phyloP scores from a whole-genome alignment of 2,888 invertebrate species.

The Digitonthophagus gazella region DNA sequence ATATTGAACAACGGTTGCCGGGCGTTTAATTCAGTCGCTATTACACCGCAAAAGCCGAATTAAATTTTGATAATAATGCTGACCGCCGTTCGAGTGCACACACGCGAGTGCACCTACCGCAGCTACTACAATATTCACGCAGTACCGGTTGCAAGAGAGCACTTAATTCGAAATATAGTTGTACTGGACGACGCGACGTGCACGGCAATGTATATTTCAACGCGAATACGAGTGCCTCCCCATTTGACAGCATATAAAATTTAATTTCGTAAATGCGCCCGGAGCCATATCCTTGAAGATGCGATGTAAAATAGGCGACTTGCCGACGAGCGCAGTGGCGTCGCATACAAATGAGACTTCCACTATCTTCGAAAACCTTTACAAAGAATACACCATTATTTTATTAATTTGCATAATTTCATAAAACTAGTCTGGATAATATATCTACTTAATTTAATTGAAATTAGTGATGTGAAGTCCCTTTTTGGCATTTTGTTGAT shows the following conservation, averaged over 20 bases:
- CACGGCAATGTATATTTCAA: constrained; percentile 16
- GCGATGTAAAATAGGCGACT: background rate
- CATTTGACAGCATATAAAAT: constrained; percentile 23
- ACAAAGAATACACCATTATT: background rate
- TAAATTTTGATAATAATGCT: constrained; percentile 9
- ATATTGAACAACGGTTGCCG: background rate
- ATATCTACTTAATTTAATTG: too few relatives aligned
- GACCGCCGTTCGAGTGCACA: constrained; percentile 5
- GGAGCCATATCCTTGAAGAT: background rate
- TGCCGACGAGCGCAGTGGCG: constrained; percentile 2
- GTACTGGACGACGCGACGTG: constrained; percentile 1
- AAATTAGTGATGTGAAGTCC: too few relatives aligned
- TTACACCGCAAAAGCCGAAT: constrained; percentile 13
- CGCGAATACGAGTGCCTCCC: background rate
- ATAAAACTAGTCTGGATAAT: too few relatives aligned
- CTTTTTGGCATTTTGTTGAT: too few relatives aligned
- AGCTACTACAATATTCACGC: constrained; percentile 14
- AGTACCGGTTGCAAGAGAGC: constrained; percentile 14
- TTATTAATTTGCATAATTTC: too few relatives aligned
- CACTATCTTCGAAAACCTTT: background rate
- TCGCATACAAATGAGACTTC: background rate
- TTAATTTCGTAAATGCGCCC: constrained; percentile 24
- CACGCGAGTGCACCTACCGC: constrained; percentile 4
- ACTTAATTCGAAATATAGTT: constrained; percentile 18
- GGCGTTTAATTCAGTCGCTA: background rate